Evolutionary conservation across 2,888 invertebrate genomes (phyloP), one percentile per base, ranked within the genome.

Genomic region (Hirtodrosophila histrioides): DNA sequence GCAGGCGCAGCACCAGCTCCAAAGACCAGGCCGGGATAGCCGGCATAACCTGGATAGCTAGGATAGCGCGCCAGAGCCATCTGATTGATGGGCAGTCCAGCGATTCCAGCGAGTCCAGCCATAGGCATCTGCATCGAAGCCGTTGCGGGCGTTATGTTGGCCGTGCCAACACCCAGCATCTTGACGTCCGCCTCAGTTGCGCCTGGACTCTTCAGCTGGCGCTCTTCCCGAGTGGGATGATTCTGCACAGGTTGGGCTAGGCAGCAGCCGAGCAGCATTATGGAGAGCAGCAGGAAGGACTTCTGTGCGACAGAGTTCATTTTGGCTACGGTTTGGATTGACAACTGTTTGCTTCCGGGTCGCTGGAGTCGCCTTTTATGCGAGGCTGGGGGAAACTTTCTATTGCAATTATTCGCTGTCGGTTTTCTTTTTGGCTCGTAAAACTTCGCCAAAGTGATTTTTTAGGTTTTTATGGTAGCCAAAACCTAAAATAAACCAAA

Each of bases 271-370:
- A 67, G 40, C 36, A 77, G 29, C n/a, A 85, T 41, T 6, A 71
- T 46, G 33, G 67, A 44, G 7, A 78, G 36, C 39, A 86, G 27
- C 46, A 67, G 29, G 0, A 71, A 7, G 24, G 75, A 63, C 29
- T 71, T 80, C 36, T 62, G 48, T 1, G 50, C 48, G 27, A 49
- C n/a, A 12, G 40, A 81, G 57, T 63, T 71, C 84, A 84, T 86
- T 61, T 77, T 84, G 73, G 61, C 50, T 49, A 23, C 50, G 36
- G 57, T 67, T 45, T 36, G 50, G 49, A 43, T 72, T 31, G 46
- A 31, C 65, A 75, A 84, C 84, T 84, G 86, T 84, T 83, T 81
- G 79, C 72, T 84, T 81, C 77, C 79, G 75, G 64, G 69, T 60
- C 11, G 49, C 23, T 35, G 66, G 37, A 50, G 58, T 23, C 61